Base-by-base conservation (phyloP, 2,888 invertebrate genomes). In the Synanthedon tipuliformis region DNA sequence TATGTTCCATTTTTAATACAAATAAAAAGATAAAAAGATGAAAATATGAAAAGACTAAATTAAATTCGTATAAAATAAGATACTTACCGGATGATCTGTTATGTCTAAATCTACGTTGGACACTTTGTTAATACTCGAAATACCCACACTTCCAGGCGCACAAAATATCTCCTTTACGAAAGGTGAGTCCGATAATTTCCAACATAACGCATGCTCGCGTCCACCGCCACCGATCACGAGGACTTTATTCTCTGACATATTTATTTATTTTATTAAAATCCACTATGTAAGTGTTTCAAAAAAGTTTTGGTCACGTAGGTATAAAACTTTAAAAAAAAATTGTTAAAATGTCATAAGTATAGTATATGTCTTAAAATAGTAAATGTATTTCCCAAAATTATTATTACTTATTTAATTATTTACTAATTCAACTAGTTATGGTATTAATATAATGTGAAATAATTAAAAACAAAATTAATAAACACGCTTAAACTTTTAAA, bases 121-220 rank as follows among this genome's bases (percentile, higher is more conserved):
- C 27, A 93, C 91, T 81, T 94, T 94, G n/a, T 89, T 80, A n/a
- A 90, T 84, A 57, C 89, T 81, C 40, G 88, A 87, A 56, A 97
- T 96, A 16, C 96, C 98, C 64, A 90, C 92, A 83, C 97, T 98
- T 40, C 98, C 98, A 12, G 98, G 98, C 27, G 94, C 89, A 48
- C 94, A 94, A 75, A 88, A 96, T 58, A 98, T 90, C 59, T 89
- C 87, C 51, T 89, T 80, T 23, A 96, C 91, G 71, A 89, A 78
- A 12, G 89, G 71, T 50, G 97, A 97, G 74, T 96, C 93, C 0
- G 94, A 88, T 48, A 99, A 81, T 83, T 97, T 97, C 97, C 97
- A 98, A 64, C 94, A 94, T 66, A 99, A 89, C 4, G 97, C 97
- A 86, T 99, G 98, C 82, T 99, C 99, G 61, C 99, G 91, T 3